Conservation (phyloP, 1,140 invertebrate genomes). For the Leptopilina boulardi region DNA sequence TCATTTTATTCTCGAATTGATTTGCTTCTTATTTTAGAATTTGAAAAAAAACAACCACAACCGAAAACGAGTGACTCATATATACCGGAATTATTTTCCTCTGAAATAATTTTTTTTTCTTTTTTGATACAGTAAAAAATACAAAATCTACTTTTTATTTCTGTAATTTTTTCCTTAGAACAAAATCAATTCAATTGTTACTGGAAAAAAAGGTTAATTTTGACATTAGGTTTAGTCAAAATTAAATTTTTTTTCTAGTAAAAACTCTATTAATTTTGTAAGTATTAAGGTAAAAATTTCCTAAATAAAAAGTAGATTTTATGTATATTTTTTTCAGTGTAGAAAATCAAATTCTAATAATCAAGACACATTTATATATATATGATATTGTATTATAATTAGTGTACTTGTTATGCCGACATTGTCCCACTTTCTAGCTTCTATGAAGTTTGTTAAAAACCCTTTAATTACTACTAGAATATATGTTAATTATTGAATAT, state of each 20-base stretch:
- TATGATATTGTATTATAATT: constrained; percentile 22
- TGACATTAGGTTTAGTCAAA: too few species aligned
- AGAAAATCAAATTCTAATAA: too few species aligned
- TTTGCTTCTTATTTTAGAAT: constrained; percentile 36
- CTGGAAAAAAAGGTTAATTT: too few species aligned
- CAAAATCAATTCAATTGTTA: too few species aligned
- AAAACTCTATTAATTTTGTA: too few species aligned
- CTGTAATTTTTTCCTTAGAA: too few species aligned
- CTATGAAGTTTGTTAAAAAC: background rate
- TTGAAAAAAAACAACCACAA: constrained; percentile 46
- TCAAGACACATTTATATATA: background rate
- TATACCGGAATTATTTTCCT: background rate
- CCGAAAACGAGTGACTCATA: constrained; percentile 48
- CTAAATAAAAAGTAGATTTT: too few species aligned
- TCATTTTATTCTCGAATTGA: constrained; percentile 38
- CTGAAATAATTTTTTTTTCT: background rate
- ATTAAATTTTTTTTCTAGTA: too few species aligned
- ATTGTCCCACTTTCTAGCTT: background rate
- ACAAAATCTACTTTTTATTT: too few species aligned
- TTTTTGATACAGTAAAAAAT: too few species aligned
- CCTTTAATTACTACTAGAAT: background rate
- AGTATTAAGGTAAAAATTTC: too few species aligned
- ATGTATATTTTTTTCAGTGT: too few species aligned
- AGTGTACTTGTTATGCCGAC: background rate
- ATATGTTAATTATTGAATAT: background rate